Percentiles rank a stretch among this genome's conserved stretches.
Conservation (phyloP, 1,140 invertebrate species). For the Ceratina calcarata region DNA sequence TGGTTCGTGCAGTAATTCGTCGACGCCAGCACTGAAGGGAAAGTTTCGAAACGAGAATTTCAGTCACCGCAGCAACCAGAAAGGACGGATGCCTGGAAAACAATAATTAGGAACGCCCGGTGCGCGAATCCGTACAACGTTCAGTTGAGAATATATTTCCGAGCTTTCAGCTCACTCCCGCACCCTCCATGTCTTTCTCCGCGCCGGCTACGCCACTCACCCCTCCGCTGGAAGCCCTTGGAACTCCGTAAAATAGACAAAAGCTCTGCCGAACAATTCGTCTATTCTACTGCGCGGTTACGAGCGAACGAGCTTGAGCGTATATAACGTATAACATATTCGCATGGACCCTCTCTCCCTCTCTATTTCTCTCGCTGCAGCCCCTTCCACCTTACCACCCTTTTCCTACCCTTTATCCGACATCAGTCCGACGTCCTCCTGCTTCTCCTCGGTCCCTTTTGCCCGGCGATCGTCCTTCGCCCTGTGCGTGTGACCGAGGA, state of each 20-base stretch:
- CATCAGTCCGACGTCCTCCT: conserved; percentile 18
- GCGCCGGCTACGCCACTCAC: conserved; percentile 32
- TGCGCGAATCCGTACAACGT: conserved; percentile 76
- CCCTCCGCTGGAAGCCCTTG: conserved; percentile 71
- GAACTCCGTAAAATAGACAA: conserved; percentile 77
- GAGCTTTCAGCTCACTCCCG: conserved; percentile 70
- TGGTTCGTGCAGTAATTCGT: conserved; percentile 37
- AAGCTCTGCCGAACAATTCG: conserved; percentile 76
- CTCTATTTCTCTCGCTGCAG: conserved; percentile 15
- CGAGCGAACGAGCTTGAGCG: conserved; percentile 74
- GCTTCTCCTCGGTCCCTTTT: conserved; percentile 44
- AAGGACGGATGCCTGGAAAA: conserved; percentile 73
- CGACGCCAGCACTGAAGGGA: conserved; percentile 39
- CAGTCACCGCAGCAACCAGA: conserved; percentile 64
- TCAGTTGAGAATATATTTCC: conserved; percentile 77
- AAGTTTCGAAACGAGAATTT: conserved; percentile 66
- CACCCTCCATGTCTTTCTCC: conserved; percentile 17
- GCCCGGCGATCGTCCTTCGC: conserved; percentile 40
- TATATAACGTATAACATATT: conserved; percentile 74
- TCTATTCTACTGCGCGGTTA: conserved; percentile 76
- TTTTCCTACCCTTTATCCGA: conserved; percentile 21
- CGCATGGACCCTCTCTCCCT: conserved; percentile 60
- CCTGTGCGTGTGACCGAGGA: conserved; percentile 48
- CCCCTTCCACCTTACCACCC: conserved; percentile 2
- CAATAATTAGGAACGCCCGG: conserved; percentile 75